Evolutionary conservation across 2,888 invertebrate species (phyloP).

Genomic region (Mythimna vitellina): DNA sequence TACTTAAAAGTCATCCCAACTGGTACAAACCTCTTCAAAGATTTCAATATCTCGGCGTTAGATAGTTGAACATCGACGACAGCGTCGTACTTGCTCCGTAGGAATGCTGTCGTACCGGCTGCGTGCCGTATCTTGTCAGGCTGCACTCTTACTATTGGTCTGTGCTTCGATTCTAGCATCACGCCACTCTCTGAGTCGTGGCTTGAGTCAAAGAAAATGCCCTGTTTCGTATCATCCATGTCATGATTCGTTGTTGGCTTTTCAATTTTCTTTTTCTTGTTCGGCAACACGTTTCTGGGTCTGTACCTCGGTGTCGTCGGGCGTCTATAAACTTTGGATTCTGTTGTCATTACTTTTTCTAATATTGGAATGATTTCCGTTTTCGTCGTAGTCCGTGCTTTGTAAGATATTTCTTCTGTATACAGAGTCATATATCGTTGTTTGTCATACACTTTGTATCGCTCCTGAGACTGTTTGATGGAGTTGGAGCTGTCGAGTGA

Average conservation of each 20-base stretch:
- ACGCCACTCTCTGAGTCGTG: neutral
- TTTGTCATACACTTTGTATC: neutral
- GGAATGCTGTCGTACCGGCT: neutral
- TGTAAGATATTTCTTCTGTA: constrained; percentile 15
- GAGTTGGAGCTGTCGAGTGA: constrained; percentile 27
- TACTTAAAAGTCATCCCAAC: too few species aligned
- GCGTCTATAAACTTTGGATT: neutral
- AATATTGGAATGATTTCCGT: neutral
- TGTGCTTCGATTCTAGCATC: neutral
- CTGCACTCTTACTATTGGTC: neutral
- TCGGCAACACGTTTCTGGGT: too few species aligned
- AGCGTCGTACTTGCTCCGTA: neutral
- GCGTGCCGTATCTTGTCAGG: neutral
- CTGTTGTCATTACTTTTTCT: neutral
- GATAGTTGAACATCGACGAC: neutral
- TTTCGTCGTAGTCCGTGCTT: neutral
- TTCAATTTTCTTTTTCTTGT: neutral
- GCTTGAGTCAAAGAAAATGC: neutral
- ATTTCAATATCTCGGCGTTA: neutral
- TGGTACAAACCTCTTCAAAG: neutral
- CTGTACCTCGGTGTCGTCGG: neutral
- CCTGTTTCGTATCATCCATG: neutral
- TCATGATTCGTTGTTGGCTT: neutral
- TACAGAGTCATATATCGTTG: constrained; percentile 19
- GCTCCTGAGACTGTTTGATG: constrained; percentile 20